Evolutionary conservation across 2,888 invertebrate species (phyloP), one percentile per base, ranked within the genome.

Genomic region (Silvanus unidentatus): DNA sequence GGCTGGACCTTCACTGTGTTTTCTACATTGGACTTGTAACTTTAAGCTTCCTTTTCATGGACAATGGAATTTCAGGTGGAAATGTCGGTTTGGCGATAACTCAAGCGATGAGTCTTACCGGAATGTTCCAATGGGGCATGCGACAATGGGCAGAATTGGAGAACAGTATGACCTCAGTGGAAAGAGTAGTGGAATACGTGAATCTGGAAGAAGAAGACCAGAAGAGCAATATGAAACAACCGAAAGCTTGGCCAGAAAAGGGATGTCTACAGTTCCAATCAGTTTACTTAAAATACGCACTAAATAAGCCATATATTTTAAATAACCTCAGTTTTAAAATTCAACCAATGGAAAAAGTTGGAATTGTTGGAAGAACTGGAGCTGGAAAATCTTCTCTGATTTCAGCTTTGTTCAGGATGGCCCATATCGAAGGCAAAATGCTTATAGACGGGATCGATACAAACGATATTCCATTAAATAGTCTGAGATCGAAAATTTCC

Each of bases 141-240:
- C 54, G 65, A 11, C 68, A 67, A 47, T 68, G 69, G 52, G 67
- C 68, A 15, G 68, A 70, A 49, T 43, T 71, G 14, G 72, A 71
- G 65, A 91, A 89, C 63, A 86, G 85, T 54, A 89, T 92, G 89
- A 91, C 88, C 2, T 86, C 89, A 3, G 95, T 96, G 0, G 96
- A 97, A 71, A 79, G 93, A 66, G 79, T 87, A 1, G 53, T 68
- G 9, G 70, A 71, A 51, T 70, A 70, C 42, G 66, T 60, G 0
- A 34, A 46, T 2, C 44, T 68, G 2, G 62, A 64, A 30, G 57
- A 58, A 14, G 69, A 70, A 55, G 79, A 82, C 47, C 81, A 82
- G 3, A 68, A 73, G n/a, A 75, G 76, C 1, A 76, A 76, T 16
- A 82, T 82, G 62, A 80, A 81, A 59, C 86, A 88, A 0, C 86